Evolutionary conservation across 2,797 vertebrate species (phyloP).

Genomic region (Rhinella marina): DNA sequence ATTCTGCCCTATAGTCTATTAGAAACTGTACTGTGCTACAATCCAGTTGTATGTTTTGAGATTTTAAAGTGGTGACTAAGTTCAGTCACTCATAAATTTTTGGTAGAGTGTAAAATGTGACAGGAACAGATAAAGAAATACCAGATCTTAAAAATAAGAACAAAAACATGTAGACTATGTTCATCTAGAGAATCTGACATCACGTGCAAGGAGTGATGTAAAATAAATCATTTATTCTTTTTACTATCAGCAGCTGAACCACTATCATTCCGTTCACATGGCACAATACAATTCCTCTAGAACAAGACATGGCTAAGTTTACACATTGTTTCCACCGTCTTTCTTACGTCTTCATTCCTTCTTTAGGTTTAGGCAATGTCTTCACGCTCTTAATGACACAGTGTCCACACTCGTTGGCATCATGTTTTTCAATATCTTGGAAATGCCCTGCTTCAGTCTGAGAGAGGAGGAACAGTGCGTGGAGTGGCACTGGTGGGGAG

Average conservation of each 20-base stretch:
- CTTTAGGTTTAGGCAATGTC: conserved; percentile 81
- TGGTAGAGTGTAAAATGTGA: not conserved
- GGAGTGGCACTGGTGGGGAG: conserved; percentile 85
- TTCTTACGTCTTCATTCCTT: not conserved
- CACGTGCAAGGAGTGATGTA: not conserved
- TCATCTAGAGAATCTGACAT: no score
- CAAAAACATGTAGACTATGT: not conserved
- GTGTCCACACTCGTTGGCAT: conserved; percentile 82
- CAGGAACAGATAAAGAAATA: not conserved
- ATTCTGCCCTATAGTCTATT: not conserved
- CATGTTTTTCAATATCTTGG: conserved; percentile 86
- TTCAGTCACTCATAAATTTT: not conserved
- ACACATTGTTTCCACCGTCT: not conserved
- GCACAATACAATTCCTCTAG: not conserved
- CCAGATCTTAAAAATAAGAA: not conserved
- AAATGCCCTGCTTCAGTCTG: conserved; percentile 86
- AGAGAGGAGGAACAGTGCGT: conserved; percentile 78
- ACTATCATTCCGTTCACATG: not conserved
- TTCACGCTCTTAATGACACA: conserved; percentile 75
- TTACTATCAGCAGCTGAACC: not conserved
- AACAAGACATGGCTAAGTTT: not conserved
- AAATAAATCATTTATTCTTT: not conserved
- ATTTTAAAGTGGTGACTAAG: not conserved
- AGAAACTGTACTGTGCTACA: not conserved
- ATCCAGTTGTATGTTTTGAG: not conserved